Conservation (phyloP, 1,140 invertebrate genomes). For the Leptinotarsa texana region DNA sequence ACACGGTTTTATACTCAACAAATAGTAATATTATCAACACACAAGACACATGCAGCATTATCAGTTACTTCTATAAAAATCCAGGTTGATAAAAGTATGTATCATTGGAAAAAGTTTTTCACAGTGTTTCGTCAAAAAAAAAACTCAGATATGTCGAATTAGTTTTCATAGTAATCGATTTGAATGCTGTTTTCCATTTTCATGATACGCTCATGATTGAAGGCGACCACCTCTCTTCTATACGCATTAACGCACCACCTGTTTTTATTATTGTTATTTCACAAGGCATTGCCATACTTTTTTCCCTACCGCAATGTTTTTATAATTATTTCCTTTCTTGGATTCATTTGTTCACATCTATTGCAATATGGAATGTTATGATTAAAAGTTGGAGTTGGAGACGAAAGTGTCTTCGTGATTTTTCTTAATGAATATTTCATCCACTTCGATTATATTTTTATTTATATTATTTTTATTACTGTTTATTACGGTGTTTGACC, state of each 20-base stretch:
- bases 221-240: not conserved
- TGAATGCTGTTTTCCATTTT: not conserved
- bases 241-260: slow-evolving; percentile 15
- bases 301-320: not conserved
- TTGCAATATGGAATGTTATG: not conserved
- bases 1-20: no score
- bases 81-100: no score
- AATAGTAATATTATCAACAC: no score
- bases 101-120: no score
- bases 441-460: no score
- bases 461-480: no score
- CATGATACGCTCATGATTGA: not conserved
- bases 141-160: no score
- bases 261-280: slow-evolving; percentile 14
- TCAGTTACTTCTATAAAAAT: no score
- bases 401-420: not conserved
- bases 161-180: not conserved
- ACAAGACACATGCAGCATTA: not conserved
- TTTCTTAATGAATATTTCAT: no score
- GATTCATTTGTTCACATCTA: not conserved
- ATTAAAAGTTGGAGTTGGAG: not conserved
- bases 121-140: no score
- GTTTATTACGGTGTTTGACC: no score
- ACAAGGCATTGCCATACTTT: not conserved
- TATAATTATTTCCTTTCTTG: not conserved